Percentiles rank a stretch among this genome's conserved stretches.
Conservation (phyloP, 1,140 invertebrate genomes). For the Neotoxoptera formosana region DNA sequence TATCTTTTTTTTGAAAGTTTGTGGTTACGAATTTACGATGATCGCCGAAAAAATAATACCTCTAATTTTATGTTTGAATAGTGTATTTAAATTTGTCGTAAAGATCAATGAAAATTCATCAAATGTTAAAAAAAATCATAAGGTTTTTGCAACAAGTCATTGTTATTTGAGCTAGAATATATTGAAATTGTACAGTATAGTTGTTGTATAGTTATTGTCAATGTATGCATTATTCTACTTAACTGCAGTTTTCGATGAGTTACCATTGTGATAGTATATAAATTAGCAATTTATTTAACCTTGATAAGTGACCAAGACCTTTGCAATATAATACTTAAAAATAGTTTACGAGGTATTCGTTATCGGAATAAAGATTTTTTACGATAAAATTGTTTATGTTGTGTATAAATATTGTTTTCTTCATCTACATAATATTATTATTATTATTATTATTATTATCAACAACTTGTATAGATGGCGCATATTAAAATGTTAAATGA, state of each 20-base stretch:
- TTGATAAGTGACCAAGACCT: conserved; percentile 19
- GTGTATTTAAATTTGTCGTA: not conserved
- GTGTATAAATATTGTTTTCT: not conserved
- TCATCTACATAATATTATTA: too few relatives aligned
- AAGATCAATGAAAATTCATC: not conserved
- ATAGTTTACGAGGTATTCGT: not conserved
- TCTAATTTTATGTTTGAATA: not conserved
- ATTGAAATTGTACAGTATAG: not conserved
- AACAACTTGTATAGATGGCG: not conserved
- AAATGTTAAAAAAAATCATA: not conserved
- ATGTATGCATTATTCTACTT: not conserved
- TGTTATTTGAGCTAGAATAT: not conserved
- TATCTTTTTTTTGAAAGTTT: too few relatives aligned
- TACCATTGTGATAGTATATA: not conserved
- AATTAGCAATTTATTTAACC: conserved; percentile 13
- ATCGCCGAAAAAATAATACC: not conserved
- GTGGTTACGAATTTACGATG: too few relatives aligned
- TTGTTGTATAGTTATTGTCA: not conserved
- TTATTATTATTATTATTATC: too few relatives aligned
- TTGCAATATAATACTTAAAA: not conserved
- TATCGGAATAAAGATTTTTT: not conserved
- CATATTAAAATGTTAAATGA: not conserved
- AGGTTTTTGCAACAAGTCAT: not conserved
- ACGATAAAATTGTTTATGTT: not conserved
- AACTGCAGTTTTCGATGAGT: not conserved